Base-by-base conservation (phyloP, 2,113 vertebrate species). In the Melospiza georgiana region DNA sequence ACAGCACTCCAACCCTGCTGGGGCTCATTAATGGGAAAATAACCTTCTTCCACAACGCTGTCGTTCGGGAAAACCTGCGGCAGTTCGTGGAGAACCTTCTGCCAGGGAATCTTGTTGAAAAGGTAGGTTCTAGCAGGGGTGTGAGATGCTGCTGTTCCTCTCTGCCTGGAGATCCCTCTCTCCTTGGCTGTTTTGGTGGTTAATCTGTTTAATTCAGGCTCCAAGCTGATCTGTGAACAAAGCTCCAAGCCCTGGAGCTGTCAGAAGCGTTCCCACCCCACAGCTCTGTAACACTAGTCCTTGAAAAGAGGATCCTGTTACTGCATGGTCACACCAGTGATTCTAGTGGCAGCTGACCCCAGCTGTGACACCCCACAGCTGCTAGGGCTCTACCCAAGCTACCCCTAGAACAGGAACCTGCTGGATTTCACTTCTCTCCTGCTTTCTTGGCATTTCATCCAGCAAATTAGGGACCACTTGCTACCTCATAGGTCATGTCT, bases 31-130 rank as follows among this genome's bases (percentile, higher is more conserved):
- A 98, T 0, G 99, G 99, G 22, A 99, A 98, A 89, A 97, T 99
- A 67, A 98, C 99, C 28, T 99, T 99, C 97, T 99, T 99, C 97
- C 99, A 99, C 96, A 99, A 98, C 0, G 99, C 99, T 0, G 98
- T 99, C 2, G 69, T 98, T 24, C 98, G 97, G 31, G 99, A 99
- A 66, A 99, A 99, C 93, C 97, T 99, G 24, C 97, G 98, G 52
- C 99, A 99, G 10, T 99, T 99, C 24, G 98, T 99, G 57, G 99
- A 99, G 95, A 98, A 98, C 90, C 98, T 99, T 27, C 98, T 99
- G 41, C 99, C 99, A 0, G 99, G 98, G 86, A 98, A 98, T 78
- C 97, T 99, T 13, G 98, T 99, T 7, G 99, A 99, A 90, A 98
- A 98, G 98, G 99, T 99, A 57, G 12, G 49, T 62, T 27, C 62